Percentiles rank a stretch among this genome's conserved stretches.
These are phyloP conservation scores for Tichodroma muraria DNA, from an alignment of 2,113 vertebrate species.

Conservation along the genomic window DNA sequence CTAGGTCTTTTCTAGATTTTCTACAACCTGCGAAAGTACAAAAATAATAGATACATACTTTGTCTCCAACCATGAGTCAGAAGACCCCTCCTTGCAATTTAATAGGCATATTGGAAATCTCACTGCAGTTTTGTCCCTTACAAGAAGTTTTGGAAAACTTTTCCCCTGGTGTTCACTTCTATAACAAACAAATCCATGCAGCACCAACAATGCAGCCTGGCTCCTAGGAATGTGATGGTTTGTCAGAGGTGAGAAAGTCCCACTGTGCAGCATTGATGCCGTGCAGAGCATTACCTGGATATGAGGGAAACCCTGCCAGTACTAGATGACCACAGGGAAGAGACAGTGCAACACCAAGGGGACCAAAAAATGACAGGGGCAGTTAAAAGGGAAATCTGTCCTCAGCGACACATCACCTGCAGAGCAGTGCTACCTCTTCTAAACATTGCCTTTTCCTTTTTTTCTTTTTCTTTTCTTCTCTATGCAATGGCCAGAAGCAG, in stretches of 20 bases:
- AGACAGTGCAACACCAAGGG: neutral
- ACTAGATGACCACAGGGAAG: neutral
- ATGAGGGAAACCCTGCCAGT: neutral
- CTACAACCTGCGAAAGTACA: neutral
- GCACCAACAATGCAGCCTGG: neutral
- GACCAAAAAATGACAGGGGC: neutral
- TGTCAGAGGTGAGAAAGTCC: neutral
- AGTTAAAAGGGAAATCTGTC: neutral
- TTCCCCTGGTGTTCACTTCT: neutral
- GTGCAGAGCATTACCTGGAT: neutral
- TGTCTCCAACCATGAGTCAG: neutral
- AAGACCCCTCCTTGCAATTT: neutral
- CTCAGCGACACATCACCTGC: neutral
- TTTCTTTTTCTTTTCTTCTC: neutral
- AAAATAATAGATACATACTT: neutral
- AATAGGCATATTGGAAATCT: neutral
- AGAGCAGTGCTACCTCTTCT: neutral
- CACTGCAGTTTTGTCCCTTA: neutral
- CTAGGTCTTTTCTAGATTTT: neutral
- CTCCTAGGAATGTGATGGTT: neutral
- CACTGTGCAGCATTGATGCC: neutral
- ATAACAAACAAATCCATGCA: neutral
- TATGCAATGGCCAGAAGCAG: neutral
- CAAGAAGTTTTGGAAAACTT: neutral
- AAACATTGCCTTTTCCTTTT: neutral